Percentiles rank a stretch among this genome's conserved stretches.
phyloP scores from a whole-genome alignment of 2,888 invertebrate genomes.

The Leucania comma region DNA sequence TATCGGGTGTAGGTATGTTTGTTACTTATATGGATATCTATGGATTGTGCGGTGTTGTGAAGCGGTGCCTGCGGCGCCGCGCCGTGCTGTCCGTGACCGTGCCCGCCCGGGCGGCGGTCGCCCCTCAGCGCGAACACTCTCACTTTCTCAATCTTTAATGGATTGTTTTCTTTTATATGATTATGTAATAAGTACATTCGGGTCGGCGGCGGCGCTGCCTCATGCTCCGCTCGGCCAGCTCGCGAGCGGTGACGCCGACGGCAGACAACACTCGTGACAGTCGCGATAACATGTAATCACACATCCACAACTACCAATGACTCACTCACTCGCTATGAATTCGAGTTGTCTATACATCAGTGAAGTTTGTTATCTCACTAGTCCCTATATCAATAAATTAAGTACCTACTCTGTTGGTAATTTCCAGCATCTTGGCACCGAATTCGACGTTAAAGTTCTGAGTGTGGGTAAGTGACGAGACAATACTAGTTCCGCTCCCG shows the following conservation, averaged over 20 bases:
- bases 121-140: conserved; percentile 17
- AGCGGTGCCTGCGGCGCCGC: too few relatives aligned
- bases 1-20: too few relatives aligned
- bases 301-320: conserved; percentile 28
- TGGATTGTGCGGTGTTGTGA: neutral
- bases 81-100: conserved; percentile 2
- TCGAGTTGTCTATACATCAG: conserved; percentile 7
- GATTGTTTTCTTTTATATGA: conserved; percentile 12
- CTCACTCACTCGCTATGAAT: conserved; percentile 11
- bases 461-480: too few relatives aligned
- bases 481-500: too few relatives aligned
- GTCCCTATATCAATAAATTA: neutral
- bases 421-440: neutral
- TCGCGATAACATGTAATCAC: conserved; percentile 26
- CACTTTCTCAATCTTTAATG: conserved; percentile 35
- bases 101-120: neutral
- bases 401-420: neutral
- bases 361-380: conserved; percentile 6
- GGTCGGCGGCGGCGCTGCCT: neutral
- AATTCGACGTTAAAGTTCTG: too few relatives aligned
- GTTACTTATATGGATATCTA: too few relatives aligned
- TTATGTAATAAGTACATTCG: neutral
- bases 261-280: neutral
- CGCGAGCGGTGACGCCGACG: neutral
- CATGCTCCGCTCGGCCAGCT: neutral